These are phyloP conservation scores for Potamarius usumacintae DNA, from an alignment of 2,113 vertebrate species.

Conservation along the genomic window DNA sequence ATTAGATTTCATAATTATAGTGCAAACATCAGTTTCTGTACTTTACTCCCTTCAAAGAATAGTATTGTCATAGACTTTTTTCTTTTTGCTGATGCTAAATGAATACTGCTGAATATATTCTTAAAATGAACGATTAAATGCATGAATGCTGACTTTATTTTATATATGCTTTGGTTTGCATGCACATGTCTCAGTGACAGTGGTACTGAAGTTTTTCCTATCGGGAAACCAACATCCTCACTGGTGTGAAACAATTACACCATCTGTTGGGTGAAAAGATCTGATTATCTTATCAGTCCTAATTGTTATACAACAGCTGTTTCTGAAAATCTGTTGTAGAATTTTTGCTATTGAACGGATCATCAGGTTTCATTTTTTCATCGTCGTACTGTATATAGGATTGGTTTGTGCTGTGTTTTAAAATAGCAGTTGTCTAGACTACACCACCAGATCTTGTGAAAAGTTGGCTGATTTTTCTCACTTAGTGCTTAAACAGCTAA, in stretches of 20 bases:
- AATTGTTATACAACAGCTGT: constrained; percentile 64
- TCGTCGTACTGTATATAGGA: background rate
- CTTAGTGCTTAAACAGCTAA: background rate
- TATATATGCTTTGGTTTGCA: too few species aligned
- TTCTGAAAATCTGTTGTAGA: constrained; percentile 15
- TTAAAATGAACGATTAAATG: background rate
- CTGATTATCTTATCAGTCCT: constrained; percentile 66
- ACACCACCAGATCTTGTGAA: background rate
- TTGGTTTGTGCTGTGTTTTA: background rate
- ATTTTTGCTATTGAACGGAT: background rate
- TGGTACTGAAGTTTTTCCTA: constrained; percentile 1
- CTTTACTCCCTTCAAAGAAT: background rate
- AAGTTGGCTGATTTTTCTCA: background rate
- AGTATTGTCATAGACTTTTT: background rate
- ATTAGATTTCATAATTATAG: background rate
- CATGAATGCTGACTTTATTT: background rate
- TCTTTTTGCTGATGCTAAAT: background rate
- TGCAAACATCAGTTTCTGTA: background rate
- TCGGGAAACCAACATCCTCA: constrained; percentile 1
- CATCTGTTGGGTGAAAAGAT: constrained; percentile 47
- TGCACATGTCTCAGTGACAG: background rate
- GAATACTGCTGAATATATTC: background rate
- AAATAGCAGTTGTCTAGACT: background rate
- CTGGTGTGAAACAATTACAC: constrained; percentile 20
- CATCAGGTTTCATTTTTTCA: background rate